phyloP scores from a whole-genome alignment of 2,888 invertebrate species.

The Bugula neritina region DNA sequence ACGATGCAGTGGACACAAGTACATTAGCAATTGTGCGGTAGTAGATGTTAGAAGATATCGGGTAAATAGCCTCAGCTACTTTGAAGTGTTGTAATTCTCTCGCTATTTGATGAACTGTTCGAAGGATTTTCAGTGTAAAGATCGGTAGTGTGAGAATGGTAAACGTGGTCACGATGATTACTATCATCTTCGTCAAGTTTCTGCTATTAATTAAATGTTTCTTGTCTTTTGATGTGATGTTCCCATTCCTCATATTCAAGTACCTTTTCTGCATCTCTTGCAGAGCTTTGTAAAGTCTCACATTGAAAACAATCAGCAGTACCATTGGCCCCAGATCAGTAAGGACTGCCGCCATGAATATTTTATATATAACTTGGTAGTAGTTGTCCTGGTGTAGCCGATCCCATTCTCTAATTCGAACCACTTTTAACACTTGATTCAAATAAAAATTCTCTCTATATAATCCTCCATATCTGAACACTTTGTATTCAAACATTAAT shows the following conservation, averaged over 20 bases:
- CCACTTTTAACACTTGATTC: background rate
- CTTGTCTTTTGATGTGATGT: background rate
- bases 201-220: background rate
- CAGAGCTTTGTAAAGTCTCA: constrained; percentile 1
- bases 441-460: constrained; percentile 11
- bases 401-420: background rate
- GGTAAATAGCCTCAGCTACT: background rate
- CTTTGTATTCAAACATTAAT: background rate
- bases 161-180: background rate
- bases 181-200: background rate
- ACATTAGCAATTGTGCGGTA: background rate
- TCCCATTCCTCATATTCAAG: background rate
- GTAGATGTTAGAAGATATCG: background rate
- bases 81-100: background rate
- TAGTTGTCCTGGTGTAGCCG: background rate
- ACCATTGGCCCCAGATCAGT: constrained; percentile 13
- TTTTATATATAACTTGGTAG: background rate
- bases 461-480: background rate
- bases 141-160: background rate
- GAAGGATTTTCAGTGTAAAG: background rate
- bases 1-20: background rate
- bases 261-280: background rate
- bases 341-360: background rate
- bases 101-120: background rate
- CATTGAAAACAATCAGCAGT: background rate